phyloP scores from a whole-genome alignment of 2,888 invertebrate species.

The Plebejus argus region DNA sequence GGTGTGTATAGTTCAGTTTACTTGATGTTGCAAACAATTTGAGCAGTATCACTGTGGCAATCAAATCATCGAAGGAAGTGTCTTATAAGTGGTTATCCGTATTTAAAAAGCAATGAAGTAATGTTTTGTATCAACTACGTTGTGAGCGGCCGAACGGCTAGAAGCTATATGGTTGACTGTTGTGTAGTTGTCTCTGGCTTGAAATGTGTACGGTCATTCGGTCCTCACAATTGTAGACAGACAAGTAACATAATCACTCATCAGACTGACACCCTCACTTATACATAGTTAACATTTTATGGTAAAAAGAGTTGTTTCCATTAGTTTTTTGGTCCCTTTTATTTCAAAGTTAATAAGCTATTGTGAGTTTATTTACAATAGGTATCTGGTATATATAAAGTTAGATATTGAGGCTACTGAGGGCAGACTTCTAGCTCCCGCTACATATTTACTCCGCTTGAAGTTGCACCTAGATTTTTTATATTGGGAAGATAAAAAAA shows the following conservation, averaged over 20 bases:
- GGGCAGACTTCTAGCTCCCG: too few species aligned
- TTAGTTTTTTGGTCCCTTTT: constrained; percentile 52
- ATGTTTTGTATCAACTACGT: constrained; percentile 33
- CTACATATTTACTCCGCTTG: too few species aligned
- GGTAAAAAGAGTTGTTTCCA: constrained; percentile 71
- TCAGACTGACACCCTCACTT: constrained; percentile 39
- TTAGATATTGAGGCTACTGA: neutral
- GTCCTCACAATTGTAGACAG: constrained; percentile 34
- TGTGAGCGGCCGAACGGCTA: constrained; percentile 52
- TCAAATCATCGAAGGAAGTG: constrained; percentile 49
- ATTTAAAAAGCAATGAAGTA: constrained; percentile 33
- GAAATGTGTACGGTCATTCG: constrained; percentile 58
- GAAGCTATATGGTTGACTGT: constrained; percentile 70
- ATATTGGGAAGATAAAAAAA: neutral
- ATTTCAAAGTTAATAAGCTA: constrained; percentile 10
- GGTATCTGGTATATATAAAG: neutral
- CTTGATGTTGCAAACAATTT: neutral
- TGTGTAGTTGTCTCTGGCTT: constrained; percentile 75
- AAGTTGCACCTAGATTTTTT: neutral
- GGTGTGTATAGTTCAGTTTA: neutral
- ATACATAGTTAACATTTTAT: constrained; percentile 63
- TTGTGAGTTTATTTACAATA: neutral
- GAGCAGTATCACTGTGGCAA: constrained; percentile 47
- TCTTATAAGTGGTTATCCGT: constrained; percentile 50
- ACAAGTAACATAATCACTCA: constrained; percentile 47